Conservation (phyloP, 2,888 invertebrate species). For the Schizotus pectinicornis region DNA sequence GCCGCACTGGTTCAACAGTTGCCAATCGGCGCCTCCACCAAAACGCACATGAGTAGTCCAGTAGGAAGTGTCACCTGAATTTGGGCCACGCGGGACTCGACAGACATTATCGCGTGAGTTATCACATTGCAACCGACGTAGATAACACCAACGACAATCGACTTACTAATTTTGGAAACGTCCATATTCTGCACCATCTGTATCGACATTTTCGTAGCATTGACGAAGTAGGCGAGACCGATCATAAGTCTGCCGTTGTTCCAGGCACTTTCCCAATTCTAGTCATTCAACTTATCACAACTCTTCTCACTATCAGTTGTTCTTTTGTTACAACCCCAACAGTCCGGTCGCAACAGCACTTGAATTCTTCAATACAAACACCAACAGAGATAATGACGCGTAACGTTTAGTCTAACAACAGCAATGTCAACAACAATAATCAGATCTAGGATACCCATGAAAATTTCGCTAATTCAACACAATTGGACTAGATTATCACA, state of each 20-base stretch:
- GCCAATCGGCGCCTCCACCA: slow-evolving; percentile 6
- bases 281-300: neutral
- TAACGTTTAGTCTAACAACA: neutral
- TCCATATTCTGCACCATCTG: slow-evolving; percentile 51
- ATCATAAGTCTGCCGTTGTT: slow-evolving; percentile 41
- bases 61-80: no score
- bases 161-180: slow-evolving; percentile 47
- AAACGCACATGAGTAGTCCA: neutral
- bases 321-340: no score
- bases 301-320: slow-evolving; percentile 4
- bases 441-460: neutral
- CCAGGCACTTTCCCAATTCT: slow-evolving; percentile 1
- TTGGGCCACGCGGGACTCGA: neutral
- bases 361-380: no score
- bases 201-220: slow-evolving; percentile 49
- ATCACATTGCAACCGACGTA: no score
- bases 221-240: slow-evolving; percentile 48
- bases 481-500: neutral
- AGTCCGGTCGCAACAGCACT: no score
- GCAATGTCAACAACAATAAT: neutral
- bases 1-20: neutral
- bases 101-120: neutral
- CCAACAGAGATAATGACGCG: no score
- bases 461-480: neutral
- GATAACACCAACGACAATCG: no score